Evolutionary conservation across 2,113 vertebrate genomes (phyloP), one percentile per base, ranked within the genome.

Genomic region (Tricholaema leucomelas): DNA sequence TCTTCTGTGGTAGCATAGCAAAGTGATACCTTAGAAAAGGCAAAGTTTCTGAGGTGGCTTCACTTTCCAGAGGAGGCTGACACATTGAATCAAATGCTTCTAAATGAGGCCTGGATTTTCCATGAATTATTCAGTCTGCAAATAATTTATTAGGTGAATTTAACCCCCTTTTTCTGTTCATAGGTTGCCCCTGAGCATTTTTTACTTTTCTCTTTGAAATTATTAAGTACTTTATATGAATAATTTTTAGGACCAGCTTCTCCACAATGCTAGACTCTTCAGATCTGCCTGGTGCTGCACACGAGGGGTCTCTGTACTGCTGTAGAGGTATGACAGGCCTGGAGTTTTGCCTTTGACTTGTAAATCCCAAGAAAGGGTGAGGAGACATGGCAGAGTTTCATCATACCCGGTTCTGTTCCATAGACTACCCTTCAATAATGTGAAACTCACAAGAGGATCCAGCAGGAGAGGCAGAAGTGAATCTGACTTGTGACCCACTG

Each of bases 71-170:
- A 84, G 63, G 27, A 88, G 55, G 36, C 70, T 86, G 65, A 54
- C 50, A 78, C 50, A 69, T 63, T 1, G 7, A 42, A 8, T 40
- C 88, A 88, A 73, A 59, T 63, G 14, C 33, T 83, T 88, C 71
- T 63, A 72, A 88, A 79, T 7, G 56, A 1, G 0, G 42, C 83
- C 67, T 86, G 50, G 44, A 80, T 81, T 81, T 40, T 15, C 70
- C 66, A 81, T 91, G 48, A 88, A 92, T 95, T 92, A 95, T 80
- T 95, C 71, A 87, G 56, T 63, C 72, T 91, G 81, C 77, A 94
- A 87, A 92, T 92, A 93, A 92, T 88, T 95, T 52, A 88, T 92
- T 85, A 95, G 88, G 64, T 93, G 87, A 91, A 87, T 92, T 87
- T 95, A 94, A 60, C 81, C 81, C 87, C 40, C 59, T 56, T 96